Conservation (phyloP, 2,797 vertebrate species). For the Eulemur mongoz region DNA sequence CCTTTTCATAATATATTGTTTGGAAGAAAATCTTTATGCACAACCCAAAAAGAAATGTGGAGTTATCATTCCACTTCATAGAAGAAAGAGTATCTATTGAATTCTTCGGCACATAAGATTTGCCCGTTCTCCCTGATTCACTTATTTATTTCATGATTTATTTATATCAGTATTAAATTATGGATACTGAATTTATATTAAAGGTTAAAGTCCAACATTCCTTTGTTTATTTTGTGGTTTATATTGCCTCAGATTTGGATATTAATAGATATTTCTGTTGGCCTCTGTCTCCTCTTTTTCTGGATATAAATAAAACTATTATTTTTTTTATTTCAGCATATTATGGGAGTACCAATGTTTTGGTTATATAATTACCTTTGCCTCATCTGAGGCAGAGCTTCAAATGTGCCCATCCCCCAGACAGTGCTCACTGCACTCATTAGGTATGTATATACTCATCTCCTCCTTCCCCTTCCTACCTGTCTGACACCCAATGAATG, state of each 20-base stretch:
- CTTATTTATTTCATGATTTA: background rate
- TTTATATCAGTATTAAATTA: background rate
- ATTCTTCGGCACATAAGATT: background rate
- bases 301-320: no score
- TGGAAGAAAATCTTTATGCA: background rate
- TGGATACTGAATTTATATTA: background rate
- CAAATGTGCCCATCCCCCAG: no score
- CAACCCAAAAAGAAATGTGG: background rate
- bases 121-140: background rate
- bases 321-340: no score
- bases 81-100: background rate
- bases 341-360: no score
- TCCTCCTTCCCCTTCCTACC: no score
- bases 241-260: background rate
- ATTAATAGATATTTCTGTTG: background rate
- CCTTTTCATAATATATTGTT: background rate
- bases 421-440: no score
- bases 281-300: background rate
- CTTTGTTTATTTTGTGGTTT: background rate
- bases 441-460: no score
- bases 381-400: no score
- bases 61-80: background rate
- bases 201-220: background rate
- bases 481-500: no score
- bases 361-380: no score